Evolutionary conservation across 2,113 vertebrate species (phyloP), one percentile per base, ranked within the genome.

Genomic region (Ameiurus melas): DNA sequence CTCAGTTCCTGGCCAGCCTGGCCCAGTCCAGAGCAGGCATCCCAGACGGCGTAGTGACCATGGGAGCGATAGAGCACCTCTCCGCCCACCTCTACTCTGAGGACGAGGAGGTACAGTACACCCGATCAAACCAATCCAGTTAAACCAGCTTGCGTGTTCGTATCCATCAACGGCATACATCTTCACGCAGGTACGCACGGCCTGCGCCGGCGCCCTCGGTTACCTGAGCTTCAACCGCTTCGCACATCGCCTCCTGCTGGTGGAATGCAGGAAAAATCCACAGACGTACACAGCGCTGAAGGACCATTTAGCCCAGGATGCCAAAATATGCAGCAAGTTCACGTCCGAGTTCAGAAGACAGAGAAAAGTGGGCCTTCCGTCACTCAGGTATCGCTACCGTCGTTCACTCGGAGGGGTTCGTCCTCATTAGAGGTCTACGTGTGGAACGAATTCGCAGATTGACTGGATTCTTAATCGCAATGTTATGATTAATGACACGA

Each of bases 191-290:
- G 95, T 96, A 53, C 92, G 93, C 0, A 80, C 91, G 22, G 93
- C 95, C 17, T 93, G 93, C 87, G 94, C 96, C 5, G 91, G 83
- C 77, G 95, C 95, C n/a, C 94, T 96, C 16, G 96, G 96, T 30
- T 96, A 95, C 91, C 90, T 96, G 64, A 94, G 93, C 27, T 96
- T 94, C 62, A 96, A 96, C 77, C 92, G 92, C 5, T 90, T 92
- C 5, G 96, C 95, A 27, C 95, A 95, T 82, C 94, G 95, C 12
- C 91, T 93, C 27, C 90, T 96, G 30, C 73, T 96, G 83, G 92
- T 90, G 12, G 93, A 95, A 88, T 96, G 95, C 88, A 93, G 95
- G 78, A 95, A 95, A 77, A 92, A 92, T 55, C 94, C 95, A 7
- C 90, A 86, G 13, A 93, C 94, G 8, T 96, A 95, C 60, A 90